Evolutionary conservation across 2,113 vertebrate species (phyloP).

Genomic region (Theristicus caerulescens): DNA sequence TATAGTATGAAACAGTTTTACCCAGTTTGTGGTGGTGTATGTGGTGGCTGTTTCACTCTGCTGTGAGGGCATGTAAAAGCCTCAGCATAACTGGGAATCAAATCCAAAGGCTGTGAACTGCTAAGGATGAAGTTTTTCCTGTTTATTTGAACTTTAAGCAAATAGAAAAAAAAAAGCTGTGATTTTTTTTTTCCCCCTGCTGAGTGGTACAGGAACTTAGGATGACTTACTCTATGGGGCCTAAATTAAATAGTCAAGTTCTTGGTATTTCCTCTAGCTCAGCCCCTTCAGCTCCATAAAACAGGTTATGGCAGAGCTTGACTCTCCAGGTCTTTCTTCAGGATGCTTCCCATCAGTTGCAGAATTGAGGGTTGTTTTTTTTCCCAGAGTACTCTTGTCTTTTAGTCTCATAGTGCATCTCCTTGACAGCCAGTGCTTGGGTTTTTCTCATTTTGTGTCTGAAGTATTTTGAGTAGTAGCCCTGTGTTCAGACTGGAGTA

Average conservation of each 20-base stretch:
- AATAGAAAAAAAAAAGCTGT: background rate
- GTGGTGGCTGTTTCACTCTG: background rate
- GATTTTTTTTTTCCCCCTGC: too few relatives aligned
- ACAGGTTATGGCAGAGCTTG: background rate
- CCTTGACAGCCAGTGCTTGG: background rate
- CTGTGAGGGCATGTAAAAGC: background rate
- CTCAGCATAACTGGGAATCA: background rate
- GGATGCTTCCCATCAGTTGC: background rate
- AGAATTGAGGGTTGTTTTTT: background rate
- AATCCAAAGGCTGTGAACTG: background rate
- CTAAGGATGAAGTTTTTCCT: background rate
- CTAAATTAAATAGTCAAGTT: background rate
- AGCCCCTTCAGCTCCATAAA: background rate
- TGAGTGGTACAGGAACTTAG: background rate
- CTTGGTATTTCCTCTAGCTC: background rate
- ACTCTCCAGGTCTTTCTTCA: background rate
- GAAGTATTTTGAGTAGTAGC: background rate
- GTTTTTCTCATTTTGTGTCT: background rate
- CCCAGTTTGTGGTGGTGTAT: background rate
- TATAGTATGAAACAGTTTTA: background rate
- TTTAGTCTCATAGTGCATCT: background rate
- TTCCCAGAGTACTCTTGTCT: background rate
- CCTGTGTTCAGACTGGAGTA: background rate
- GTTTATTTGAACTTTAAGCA: background rate
- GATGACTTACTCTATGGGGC: background rate